Conservation (phyloP, 2,797 vertebrate species). For the Pogonophryne albipinna region DNA sequence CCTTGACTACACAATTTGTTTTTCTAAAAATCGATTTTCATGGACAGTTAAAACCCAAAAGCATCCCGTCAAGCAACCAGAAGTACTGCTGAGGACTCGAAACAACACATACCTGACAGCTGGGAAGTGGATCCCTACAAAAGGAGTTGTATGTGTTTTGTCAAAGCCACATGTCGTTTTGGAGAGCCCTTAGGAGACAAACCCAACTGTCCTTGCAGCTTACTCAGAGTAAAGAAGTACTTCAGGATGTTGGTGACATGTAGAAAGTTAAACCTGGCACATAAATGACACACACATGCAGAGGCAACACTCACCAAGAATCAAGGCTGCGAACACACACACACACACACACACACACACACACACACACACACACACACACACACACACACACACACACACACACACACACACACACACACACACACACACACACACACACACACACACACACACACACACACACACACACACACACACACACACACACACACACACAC, state of each 20-base stretch:
- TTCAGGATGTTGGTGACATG: conserved; percentile 1
- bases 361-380: too few relatives aligned
- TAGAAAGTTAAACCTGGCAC: conserved; percentile 18
- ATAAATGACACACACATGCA: conserved; percentile 13
- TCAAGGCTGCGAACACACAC: conserved; percentile 5
- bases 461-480: too few relatives aligned
- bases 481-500: too few relatives aligned
- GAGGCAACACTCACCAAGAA: conserved; percentile 14
- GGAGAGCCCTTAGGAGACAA: conserved; percentile 35
- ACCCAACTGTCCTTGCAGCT: conserved; percentile 24
- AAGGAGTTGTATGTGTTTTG: conserved; percentile 13
- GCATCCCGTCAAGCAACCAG: background rate
- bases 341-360: too few relatives aligned
- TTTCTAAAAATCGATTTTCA: conserved; percentile 1
- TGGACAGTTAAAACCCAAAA: background rate
- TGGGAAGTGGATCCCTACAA: conserved; percentile 14
- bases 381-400: too few relatives aligned
- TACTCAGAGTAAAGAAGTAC: background rate
- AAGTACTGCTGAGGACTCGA: background rate
- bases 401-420: too few relatives aligned
- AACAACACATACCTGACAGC: conserved; percentile 4
- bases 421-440: too few relatives aligned
- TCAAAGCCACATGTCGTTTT: conserved; percentile 17
- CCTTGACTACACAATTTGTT: background rate
- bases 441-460: too few relatives aligned